Evolutionary conservation across 2,888 invertebrate species (phyloP), one percentile per base, ranked within the genome.

Genomic region (Lomographa bimaculata): DNA sequence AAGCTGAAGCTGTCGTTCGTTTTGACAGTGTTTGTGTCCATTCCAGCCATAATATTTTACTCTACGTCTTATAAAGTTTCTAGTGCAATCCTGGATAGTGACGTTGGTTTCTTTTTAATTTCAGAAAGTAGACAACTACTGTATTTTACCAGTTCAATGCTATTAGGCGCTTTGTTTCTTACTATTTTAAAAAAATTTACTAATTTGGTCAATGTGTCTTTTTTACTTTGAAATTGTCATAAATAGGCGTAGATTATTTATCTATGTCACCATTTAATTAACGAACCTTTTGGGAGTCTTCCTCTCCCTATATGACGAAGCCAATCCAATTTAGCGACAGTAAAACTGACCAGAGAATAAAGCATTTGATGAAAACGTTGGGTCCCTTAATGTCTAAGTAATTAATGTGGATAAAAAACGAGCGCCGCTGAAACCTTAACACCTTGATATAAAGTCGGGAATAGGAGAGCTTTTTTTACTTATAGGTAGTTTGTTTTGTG

Each of bases 281-380:
- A 32, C 12, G 21, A n/a, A n/a, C 21, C 7, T 5, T 12, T 32
- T 14, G 7, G 24, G 36, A 17, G 12, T 23, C 23, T 32, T 19
- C 25, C 10, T 20, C 9, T 11, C 36, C 27, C 12, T 14, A 42
- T 41, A 25, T 20, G 14, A 32, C 20, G 40, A 35, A 24, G 7
- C 27, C 44, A 38, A 39, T 46, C 45, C 29, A 45, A 50, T 47
- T 46, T 25, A 32, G 28, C 24, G 21, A 49, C 39, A 51, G 43
- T 51, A 49, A 51, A 54, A 44, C 30, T 23, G 39, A 32, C 43
- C 47, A 30, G 45, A 49, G 45, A 48, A 42, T 43, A 45, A 47
- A 41, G 45, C 45, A 21, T 43, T 49, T 42, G 47, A 54, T 54
- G 41, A 47, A 54, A 54, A 46, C 37, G 45, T 35, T 38, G 37